Evolutionary conservation across 2,113 vertebrate species (phyloP).

Genomic region (Camelus bactrianus): DNA sequence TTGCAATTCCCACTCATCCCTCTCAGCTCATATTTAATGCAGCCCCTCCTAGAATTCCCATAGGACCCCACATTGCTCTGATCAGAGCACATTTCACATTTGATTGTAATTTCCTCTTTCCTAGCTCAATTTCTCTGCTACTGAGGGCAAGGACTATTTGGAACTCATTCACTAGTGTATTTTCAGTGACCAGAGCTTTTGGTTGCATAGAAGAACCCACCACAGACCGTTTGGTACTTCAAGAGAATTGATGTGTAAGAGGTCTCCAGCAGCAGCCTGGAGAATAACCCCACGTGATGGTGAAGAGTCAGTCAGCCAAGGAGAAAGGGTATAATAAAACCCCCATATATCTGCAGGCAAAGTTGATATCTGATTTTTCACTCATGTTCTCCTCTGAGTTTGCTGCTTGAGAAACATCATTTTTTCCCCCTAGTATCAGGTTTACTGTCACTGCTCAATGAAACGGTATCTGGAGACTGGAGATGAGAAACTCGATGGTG

Average conservation of each 20-base stretch:
- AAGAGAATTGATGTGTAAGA: background rate
- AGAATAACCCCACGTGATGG: background rate
- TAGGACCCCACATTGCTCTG: background rate
- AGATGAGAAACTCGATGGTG: background rate
- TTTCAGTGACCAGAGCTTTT: background rate
- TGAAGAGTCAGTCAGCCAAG: background rate
- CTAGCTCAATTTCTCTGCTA: background rate
- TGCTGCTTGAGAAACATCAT: background rate
- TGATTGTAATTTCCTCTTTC: background rate
- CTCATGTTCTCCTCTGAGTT: background rate
- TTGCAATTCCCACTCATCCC: background rate
- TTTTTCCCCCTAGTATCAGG: background rate
- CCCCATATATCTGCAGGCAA: background rate
- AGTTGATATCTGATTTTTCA: background rate
- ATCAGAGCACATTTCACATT: background rate
- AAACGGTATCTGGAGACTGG: background rate
- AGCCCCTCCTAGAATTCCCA: background rate
- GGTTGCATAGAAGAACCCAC: background rate
- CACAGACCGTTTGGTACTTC: background rate
- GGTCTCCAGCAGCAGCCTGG: too few species aligned
- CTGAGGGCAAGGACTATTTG: background rate
- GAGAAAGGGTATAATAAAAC: background rate
- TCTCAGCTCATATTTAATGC: background rate
- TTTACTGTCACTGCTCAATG: background rate
- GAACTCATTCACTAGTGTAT: too few species aligned